Evolutionary conservation across 2,113 vertebrate genomes (phyloP), one percentile per base, ranked within the genome.

Genomic region (Motacilla alba): DNA sequence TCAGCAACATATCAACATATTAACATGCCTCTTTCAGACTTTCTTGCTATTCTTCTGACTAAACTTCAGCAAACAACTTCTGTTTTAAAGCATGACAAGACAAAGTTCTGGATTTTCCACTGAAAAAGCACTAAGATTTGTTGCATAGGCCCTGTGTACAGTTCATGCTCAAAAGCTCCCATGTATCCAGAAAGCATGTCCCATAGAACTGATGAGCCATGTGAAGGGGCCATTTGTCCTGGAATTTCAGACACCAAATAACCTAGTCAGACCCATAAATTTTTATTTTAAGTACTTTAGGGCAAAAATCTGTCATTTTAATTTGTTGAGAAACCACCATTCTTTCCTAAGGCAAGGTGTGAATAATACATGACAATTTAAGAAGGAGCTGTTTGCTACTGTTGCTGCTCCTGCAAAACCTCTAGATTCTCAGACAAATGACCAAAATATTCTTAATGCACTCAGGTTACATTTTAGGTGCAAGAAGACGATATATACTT

Each of bases 281-380:
- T 95, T 92, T 76, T 67, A 56, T 69, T 92, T 35, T 80, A 85
- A 92, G 94, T 83, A 79, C 53, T 88, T 88, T 33, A 83, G 67
- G 85, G 75, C 14, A 93, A 96, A 90, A 88, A 82, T 90, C 49
- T 90, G 92, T 96, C 95, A 94, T 80, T 94, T 92, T 93, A 94
- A 93, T 92, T 93, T 94, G 67, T 91, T 83, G 67, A 83, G 90
- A 94, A 94, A 69, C 67, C 49, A 83, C 46, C 4, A 1, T 91
- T 93, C 63, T 93, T 88, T 93, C 95, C 92, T 80, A 82, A 90
- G 70, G 88, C 70, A 62, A 80, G 43, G 27, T 90, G 85, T 94
- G 85, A 94, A 95, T 95, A 93, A 94, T 92, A 88, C 33, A 96
- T 83, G 75, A 66, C 67, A 96, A 73, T 83, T 96, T 90, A 15